Conservation (phyloP, 1,140 invertebrate species). For the Calliopsis andreniformis region DNA sequence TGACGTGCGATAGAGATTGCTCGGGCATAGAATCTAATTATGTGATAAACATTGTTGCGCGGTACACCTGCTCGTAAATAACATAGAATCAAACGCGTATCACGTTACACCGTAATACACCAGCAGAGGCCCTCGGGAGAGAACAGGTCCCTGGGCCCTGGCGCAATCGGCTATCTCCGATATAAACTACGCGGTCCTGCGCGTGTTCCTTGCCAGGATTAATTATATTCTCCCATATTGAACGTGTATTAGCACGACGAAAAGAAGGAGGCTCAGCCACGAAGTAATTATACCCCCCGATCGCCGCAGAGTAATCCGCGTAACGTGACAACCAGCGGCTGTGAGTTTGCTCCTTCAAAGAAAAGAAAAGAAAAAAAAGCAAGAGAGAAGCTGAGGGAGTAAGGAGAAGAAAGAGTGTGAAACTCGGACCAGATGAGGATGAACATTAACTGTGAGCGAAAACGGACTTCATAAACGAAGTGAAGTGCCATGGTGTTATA, state of each 20-base stretch:
- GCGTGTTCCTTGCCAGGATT: slow-evolving; percentile 50
- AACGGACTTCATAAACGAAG: not conserved
- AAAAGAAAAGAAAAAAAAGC: not conserved
- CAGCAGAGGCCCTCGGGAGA: slow-evolving; percentile 12
- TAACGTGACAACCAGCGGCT: slow-evolving; percentile 3
- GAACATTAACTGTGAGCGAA: not conserved
- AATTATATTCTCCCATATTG: slow-evolving; percentile 43
- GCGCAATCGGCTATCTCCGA: slow-evolving; percentile 33
- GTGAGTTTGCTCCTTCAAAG: not conserved
- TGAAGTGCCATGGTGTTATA: not conserved
- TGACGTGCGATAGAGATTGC: slow-evolving; percentile 59
- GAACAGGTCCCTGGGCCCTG: slow-evolving; percentile 47
- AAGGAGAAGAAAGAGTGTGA: no score
- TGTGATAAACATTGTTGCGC: slow-evolving; percentile 67
- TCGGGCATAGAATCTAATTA: slow-evolving; percentile 66
- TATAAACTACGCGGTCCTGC: slow-evolving; percentile 15
- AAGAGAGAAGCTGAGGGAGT: not conserved
- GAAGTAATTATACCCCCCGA: slow-evolving; percentile 16
- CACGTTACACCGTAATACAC: slow-evolving; percentile 65
- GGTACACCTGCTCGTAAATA: slow-evolving; percentile 66
- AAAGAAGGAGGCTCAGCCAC: not conserved
- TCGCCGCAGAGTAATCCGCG: not conserved
- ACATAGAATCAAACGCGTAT: slow-evolving; percentile 68
- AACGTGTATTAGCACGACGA: slow-evolving; percentile 28
- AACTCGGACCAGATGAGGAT: no score